Evolutionary conservation across 2,888 invertebrate species (phyloP), one percentile per base, ranked within the genome.

Genomic region (Ditylenchus weischeri): DNA sequence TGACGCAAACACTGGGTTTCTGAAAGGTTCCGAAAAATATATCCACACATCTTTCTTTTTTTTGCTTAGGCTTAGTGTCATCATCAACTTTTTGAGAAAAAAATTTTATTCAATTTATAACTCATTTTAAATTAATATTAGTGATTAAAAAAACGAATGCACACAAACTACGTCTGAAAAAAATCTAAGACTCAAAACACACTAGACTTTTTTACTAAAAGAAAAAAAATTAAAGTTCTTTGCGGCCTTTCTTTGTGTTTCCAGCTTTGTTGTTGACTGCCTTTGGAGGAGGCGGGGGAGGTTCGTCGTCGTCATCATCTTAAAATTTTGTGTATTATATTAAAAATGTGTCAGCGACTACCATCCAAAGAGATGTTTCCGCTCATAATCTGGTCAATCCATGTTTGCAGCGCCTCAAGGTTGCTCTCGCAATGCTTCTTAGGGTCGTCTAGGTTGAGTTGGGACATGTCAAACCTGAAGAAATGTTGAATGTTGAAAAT

Each of bases 361-460:
- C 79, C 81, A 68, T 81, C 79, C 38, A 82, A 71, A 19, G 78
- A 73, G 69, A 82, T 82, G 57, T 74, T 72, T 38, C 81, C 82
- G 43, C 72, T 72, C 72, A 83, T 76, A 71, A 83, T 83, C 68
- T 83, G 83, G 67, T 83, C 83, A 61, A 83, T 73, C 83, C 83
- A 83, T 1, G 80, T 76, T 68, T 83, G 83, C 49, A 83, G 75
- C 15, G 79, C 83, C 62, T 83, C 83, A 65, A 79, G 76, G 73
- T 83, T 83, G 70, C 75, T 75, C 63, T 83, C 82, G 35, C 74
- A 71, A 70, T 83, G 80, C 66, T 80, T 79, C 68, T 77, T 77
- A 21, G 83, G 80, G 63, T 83, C 83, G 62, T 83, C 83, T 50
- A 83, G 69, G 65, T 83, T 83, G 29, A 83, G 75, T 68, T 83